Conservation (phyloP, 2,113 vertebrate genomes). For the Coreoperca whiteheadi region DNA sequence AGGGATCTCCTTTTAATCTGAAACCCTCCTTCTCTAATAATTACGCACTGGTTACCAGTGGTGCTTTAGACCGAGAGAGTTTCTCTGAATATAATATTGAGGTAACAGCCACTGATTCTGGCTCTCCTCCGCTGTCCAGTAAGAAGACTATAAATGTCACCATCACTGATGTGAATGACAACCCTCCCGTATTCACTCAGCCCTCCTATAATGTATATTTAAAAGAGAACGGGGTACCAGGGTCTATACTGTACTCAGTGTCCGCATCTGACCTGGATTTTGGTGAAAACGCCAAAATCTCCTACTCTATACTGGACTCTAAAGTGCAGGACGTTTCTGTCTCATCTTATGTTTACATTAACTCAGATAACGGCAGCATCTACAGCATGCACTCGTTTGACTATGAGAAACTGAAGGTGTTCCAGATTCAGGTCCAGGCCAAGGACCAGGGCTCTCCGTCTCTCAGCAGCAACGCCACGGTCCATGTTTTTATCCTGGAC, state of each 20-base stretch:
- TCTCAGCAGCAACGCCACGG: slow-evolving; percentile 82
- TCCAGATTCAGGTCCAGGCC: slow-evolving; percentile 85
- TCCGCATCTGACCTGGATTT: slow-evolving; percentile 85
- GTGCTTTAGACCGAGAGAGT: slow-evolving; percentile 85
- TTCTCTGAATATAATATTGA: slow-evolving; percentile 81
- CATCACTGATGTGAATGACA: slow-evolving; percentile 87
- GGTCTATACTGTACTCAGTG: slow-evolving; percentile 66
- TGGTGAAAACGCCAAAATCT: slow-evolving; percentile 82
- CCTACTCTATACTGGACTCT: slow-evolving; percentile 85
- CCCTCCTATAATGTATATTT: slow-evolving; percentile 67
- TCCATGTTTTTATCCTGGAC: slow-evolving; percentile 82
- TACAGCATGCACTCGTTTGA: slow-evolving; percentile 86
- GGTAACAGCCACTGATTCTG: slow-evolving; percentile 85
- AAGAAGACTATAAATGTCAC: slow-evolving; percentile 79
- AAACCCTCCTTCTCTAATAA: slow-evolving; percentile 87
- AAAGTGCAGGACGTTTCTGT: slow-evolving; percentile 83
- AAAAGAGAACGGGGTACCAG: slow-evolving; percentile 64
- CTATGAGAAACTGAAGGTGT: slow-evolving; percentile 87
- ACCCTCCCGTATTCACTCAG: slow-evolving; percentile 83
- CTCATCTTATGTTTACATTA: slow-evolving; percentile 87
- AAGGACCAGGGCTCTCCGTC: slow-evolving; percentile 82
- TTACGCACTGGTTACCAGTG: slow-evolving; percentile 86
- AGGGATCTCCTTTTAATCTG: slow-evolving; percentile 80
- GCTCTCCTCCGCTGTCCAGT: slow-evolving; percentile 83
- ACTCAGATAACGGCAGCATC: slow-evolving; percentile 86